phyloP scores from a whole-genome alignment of 1,140 invertebrate species.

The Leptopilina clavipes region DNA sequence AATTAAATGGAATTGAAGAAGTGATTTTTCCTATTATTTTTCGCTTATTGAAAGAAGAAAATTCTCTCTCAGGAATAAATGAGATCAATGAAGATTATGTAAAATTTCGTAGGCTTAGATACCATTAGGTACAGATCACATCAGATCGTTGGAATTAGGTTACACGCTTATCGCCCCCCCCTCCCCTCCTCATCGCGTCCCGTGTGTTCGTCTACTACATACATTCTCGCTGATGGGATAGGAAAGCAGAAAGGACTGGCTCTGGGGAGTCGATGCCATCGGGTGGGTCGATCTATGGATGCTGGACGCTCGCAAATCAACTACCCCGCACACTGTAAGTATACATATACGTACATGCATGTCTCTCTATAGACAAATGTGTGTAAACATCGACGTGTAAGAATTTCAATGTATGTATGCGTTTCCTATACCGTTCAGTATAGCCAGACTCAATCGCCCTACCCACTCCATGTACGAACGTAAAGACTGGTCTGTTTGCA shows the following conservation, averaged over 20 bases:
- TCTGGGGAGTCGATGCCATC: constrained; percentile 63
- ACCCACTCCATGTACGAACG: constrained; percentile 7
- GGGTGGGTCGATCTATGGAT: constrained; percentile 63
- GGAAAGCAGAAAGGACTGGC: constrained; percentile 62
- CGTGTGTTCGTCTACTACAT: constrained; percentile 47
- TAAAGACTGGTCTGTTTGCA: neutral
- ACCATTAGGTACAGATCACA: constrained; percentile 24
- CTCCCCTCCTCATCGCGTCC: too few relatives aligned
- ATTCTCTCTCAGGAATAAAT: neutral
- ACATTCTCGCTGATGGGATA: constrained; percentile 58
- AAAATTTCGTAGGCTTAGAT: constrained; percentile 3
- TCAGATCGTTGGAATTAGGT: constrained; percentile 42
- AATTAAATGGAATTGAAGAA: too few relatives aligned
- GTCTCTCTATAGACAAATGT: constrained; percentile 36
- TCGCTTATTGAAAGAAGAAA: too few relatives aligned
- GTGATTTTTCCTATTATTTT: too few relatives aligned
- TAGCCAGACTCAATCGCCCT: constrained; percentile 14
- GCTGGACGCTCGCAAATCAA: constrained; percentile 66
- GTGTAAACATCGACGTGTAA: constrained; percentile 9
- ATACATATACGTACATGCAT: constrained; percentile 35
- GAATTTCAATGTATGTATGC: constrained; percentile 26
- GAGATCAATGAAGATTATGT: neutral
- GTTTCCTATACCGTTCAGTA: constrained; percentile 11
- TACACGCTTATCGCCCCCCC: constrained; percentile 43
- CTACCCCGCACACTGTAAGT: constrained; percentile 31